Percentiles rank a stretch among this genome's conserved stretches.
phyloP scores from a whole-genome alignment of 1,140 invertebrate genomes.

The Drepana arcuata region DNA sequence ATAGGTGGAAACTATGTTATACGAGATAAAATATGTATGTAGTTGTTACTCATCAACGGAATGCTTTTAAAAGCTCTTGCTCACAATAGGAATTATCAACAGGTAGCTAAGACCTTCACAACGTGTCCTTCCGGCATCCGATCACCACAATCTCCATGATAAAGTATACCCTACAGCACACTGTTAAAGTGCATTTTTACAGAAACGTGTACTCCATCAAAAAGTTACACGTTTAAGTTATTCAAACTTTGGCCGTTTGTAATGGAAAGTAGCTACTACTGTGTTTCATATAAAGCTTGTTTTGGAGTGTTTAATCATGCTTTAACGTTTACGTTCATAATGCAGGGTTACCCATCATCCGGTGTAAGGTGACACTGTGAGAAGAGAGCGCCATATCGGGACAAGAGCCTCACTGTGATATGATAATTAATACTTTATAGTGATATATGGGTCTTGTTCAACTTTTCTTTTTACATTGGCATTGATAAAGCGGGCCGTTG shows the following conservation, averaged over 20 bases:
- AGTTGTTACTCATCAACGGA: constrained; percentile 38
- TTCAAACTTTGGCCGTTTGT: too few species aligned
- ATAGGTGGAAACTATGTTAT: too few species aligned
- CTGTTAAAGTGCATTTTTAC: constrained; percentile 2
- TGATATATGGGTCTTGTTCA: too few species aligned
- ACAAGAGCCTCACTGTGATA: constrained; percentile 13
- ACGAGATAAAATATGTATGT: too few species aligned
- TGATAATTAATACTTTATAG: neutral
- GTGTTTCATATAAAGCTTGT: constrained; percentile 9
- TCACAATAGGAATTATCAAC: constrained; percentile 62
- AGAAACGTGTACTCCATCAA: constrained; percentile 1
- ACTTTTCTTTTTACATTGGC: neutral
- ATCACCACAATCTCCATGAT: constrained; percentile 1
- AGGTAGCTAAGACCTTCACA: constrained; percentile 61
- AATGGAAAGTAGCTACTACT: too few species aligned
- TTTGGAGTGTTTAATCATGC: constrained; percentile 17
- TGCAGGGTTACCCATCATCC: constrained; percentile 55
- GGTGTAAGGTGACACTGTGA: constrained; percentile 63
- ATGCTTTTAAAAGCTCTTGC: constrained; percentile 42
- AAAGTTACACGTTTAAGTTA: constrained; percentile 6
- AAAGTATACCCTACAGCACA: constrained; percentile 8
- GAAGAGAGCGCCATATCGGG: constrained; percentile 43
- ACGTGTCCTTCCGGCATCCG: constrained; percentile 60
- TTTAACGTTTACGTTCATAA: constrained; percentile 23
- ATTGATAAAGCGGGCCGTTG: constrained; percentile 3